Base-by-base conservation (phyloP, 1,140 invertebrate species). In the Drosophila nikananu region DNA sequence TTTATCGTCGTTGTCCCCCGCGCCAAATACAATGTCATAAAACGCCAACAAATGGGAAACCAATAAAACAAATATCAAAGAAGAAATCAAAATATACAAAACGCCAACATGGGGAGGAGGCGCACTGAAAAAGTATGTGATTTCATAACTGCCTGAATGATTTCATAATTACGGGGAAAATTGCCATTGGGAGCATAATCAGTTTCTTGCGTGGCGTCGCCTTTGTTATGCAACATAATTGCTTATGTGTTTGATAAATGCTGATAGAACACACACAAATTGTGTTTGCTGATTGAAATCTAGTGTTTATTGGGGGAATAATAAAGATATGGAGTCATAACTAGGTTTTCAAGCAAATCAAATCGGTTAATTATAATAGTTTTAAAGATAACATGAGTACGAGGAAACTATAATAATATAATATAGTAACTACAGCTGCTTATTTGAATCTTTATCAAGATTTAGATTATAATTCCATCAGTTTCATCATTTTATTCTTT, bases 61-160 rank as follows among this genome's bases (percentile, higher is more conserved):
- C 78, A 86, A 86, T 86, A 86, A 86, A 86, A 71, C 78, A 86
- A 81, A 84, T 81, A 86, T 86, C 82, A 84, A 77, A 70, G 52
- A 64, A 81, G 60, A 84, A 84, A 84, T 83, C 61, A 79, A 58
- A 72, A 66, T 32, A 27, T 32, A 65, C 39, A 39, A 32, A 32
- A 25, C 44, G 44, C 41, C 57, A 67, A 30, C 62, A 65, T 48
- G 25, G 37, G 37, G 37, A 32, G 66, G 75, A 27, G 27, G 27
- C 75, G 27, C 75, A 80, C 71, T 83, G 74, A 81, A 80, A 84
- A 68, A 63, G 32, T 71, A 37, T 59, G 37, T 41, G 70, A 44
- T 73, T 73, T 73, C 66, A 41, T 68, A 67, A 68, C 63, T 23
- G 6, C 25, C 25, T 30, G 62, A 17, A 49, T 58, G 70, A 42